Evolutionary conservation across 2,888 invertebrate genomes (phyloP), one percentile per base, ranked within the genome.

Genomic region (Tanytarsus gracilentus): DNA sequence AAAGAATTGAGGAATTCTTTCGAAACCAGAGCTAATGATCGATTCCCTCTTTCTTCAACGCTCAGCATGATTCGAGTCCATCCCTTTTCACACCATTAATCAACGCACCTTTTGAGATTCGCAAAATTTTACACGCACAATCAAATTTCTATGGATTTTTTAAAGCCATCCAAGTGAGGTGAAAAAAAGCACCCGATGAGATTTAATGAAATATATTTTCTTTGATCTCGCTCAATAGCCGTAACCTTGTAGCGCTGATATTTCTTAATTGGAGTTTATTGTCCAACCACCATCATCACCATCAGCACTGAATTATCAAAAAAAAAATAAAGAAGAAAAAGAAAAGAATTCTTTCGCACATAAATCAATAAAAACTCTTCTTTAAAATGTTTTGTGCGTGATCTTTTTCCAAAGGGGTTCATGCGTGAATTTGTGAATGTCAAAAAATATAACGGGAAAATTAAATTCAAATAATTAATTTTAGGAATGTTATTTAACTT

Each of bases 311-410:
- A n/a, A n/a, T n/a, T n/a, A n/a, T n/a, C n/a, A n/a, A n/a, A n/a
- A n/a, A n/a, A n/a, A n/a, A n/a, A n/a, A n/a, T n/a, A n/a, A n/a
- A n/a, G n/a, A n/a, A n/a, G n/a, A n/a, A n/a, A n/a, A n/a, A n/a
- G n/a, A n/a, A n/a, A n/a, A n/a, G n/a, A n/a, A n/a, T n/a, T n/a
- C n/a, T n/a, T n/a, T n/a, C n/a, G n/a, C n/a, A 7, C 55, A 56
- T 40, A 56, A 56, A 56, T 56, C 55, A 56, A 56, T 56, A 56
- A 56, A 56, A 40, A n/a, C n/a, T n/a, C n/a, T n/a, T n/a, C n/a
- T n/a, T n/a, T n/a, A n/a, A n/a, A n/a, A n/a, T n/a, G n/a, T n/a
- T n/a, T n/a, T n/a, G n/a, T n/a, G n/a, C n/a, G n/a, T n/a, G n/a
- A n/a, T n/a, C n/a, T n/a, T n/a, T n/a, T n/a, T n/a, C n/a, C n/a